Conservation (phyloP, 2,888 invertebrate species). For the Sylvicola fuscatus region DNA sequence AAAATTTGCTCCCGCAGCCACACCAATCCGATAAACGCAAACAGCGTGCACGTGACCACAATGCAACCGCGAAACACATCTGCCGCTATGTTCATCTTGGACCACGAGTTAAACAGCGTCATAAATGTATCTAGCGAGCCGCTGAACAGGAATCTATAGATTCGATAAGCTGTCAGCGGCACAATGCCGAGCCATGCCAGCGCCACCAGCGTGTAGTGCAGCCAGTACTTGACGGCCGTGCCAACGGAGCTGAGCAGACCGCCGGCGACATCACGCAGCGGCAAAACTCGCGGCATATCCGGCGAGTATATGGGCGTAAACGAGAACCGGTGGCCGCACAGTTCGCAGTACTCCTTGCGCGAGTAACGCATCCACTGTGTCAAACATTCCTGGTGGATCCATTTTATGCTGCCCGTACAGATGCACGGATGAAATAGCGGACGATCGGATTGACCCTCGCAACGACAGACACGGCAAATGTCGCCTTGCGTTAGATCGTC, state of each 20-base stretch:
- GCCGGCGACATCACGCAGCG: constrained; percentile 76
- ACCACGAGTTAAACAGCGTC: constrained; percentile 76
- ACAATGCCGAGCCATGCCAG: constrained; percentile 95
- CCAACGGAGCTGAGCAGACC: constrained; percentile 77
- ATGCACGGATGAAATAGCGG: constrained; percentile 97
- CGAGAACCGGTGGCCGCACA: constrained; percentile 93
- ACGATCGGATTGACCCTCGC: constrained; percentile 78
- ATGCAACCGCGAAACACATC: constrained; percentile 94
- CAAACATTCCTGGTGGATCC: constrained; percentile 96
- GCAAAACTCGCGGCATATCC: constrained; percentile 96
- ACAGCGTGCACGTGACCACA: constrained; percentile 88
- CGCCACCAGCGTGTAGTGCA: constrained; percentile 92
- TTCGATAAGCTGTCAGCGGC: constrained; percentile 87
- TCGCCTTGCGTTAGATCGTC: constrained; percentile 38
- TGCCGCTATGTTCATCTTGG: constrained; percentile 76
- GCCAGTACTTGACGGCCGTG: constrained; percentile 88
- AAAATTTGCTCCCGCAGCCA: constrained; percentile 97
- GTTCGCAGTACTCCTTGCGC: constrained; percentile 94
- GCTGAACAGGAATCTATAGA: constrained; percentile 82
- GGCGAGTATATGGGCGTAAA: constrained; percentile 99
- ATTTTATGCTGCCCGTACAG: constrained; percentile 97
- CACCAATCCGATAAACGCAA: constrained; percentile 90
- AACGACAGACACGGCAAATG: constrained; percentile 95
- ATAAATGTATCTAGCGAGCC: constrained; percentile 73
- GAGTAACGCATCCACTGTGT: constrained; percentile 99